phyloP scores from a whole-genome alignment of 2,113 vertebrate species.

The Poecile atricapillus region DNA sequence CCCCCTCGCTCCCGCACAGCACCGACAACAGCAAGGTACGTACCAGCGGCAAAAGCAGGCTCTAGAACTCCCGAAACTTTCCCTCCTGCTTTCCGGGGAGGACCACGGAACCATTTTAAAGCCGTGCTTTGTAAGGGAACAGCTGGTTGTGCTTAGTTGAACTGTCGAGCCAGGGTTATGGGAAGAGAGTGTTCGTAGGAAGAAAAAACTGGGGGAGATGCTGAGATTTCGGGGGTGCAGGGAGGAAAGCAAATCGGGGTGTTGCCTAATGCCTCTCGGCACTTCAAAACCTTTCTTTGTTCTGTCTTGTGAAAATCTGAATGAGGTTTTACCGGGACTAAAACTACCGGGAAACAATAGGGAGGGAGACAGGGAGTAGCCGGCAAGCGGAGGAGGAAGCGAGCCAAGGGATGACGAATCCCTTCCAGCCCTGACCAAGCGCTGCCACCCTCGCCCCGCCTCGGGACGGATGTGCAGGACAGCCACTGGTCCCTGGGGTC shows the following conservation, averaged over 20 bases:
- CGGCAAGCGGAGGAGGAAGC: background rate
- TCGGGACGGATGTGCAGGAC: background rate
- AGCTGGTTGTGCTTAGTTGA: background rate
- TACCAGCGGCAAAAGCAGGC: background rate
- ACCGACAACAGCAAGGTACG: background rate
- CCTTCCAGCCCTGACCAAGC: background rate
- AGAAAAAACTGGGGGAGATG: background rate
- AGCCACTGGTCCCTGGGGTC: rapidly evolving
- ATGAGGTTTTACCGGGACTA: background rate
- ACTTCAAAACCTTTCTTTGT: background rate
- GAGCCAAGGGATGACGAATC: background rate
- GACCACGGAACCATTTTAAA: background rate
- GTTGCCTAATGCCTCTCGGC: background rate
- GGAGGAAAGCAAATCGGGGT: background rate
- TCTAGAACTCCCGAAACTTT: background rate
- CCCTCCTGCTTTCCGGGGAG: background rate
- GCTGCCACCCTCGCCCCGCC: background rate
- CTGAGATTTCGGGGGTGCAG: background rate
- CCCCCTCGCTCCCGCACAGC: background rate
- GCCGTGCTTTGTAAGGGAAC: background rate
- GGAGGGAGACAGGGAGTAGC: constrained; percentile 1
- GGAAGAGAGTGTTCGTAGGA: background rate
- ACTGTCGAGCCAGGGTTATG: background rate
- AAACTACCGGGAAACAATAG: constrained; percentile 2
- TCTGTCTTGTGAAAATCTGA: background rate